phyloP scores from a whole-genome alignment of 2,797 vertebrate genomes.

The Phoebastria nigripes region DNA sequence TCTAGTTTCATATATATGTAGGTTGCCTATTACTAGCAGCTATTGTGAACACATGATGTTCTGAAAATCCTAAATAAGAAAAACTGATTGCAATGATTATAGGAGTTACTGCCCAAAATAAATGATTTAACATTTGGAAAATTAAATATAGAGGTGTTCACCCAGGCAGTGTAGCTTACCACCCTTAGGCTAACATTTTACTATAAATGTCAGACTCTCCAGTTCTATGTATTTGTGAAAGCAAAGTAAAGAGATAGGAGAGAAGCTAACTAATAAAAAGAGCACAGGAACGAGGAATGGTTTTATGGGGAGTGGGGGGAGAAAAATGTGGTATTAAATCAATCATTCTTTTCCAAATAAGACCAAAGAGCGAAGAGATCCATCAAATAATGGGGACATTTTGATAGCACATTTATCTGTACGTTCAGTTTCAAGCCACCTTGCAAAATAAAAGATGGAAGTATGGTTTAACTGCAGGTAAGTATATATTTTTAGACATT shows the following conservation, averaged over 20 bases:
- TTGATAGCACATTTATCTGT: background rate
- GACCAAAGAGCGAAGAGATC: background rate
- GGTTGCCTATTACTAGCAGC: background rate
- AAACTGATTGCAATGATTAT: background rate
- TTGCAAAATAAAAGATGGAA: background rate
- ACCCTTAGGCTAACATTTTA: background rate
- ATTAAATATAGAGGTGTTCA: background rate
- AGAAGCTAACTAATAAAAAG: background rate
- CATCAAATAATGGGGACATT: background rate
- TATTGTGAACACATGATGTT: background rate
- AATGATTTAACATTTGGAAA: background rate
- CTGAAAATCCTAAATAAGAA: background rate
- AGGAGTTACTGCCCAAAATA: background rate
- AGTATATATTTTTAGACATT: background rate
- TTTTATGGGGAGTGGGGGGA: fast-evolving
- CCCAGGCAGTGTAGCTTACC: background rate
- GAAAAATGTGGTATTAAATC: background rate
- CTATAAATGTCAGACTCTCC: background rate
- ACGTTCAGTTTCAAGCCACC: background rate
- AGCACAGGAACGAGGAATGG: background rate
- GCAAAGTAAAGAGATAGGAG: background rate
- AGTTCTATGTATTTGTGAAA: background rate
- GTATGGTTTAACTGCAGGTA: background rate
- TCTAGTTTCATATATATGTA: background rate
- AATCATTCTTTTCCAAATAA: background rate